Conservation (phyloP, 2,797 vertebrate genomes). For the Phoebastria nigripes region DNA sequence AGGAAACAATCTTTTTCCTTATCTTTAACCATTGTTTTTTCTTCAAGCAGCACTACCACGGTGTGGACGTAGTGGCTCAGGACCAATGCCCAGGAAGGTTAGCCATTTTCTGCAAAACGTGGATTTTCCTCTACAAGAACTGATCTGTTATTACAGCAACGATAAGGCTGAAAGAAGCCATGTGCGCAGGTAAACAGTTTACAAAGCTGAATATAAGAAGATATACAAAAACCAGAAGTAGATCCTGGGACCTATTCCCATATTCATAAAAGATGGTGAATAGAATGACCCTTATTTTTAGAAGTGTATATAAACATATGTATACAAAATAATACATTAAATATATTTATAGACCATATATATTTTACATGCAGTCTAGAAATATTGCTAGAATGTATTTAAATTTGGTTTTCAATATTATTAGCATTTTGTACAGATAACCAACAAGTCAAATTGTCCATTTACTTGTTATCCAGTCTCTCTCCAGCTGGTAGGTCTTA, state of each 20-base stretch:
- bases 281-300: background rate
- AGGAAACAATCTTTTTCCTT: background rate
- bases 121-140: background rate
- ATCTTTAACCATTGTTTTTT: background rate
- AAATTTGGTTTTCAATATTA: background rate
- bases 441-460: background rate
- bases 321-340: background rate
- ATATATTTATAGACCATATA: background rate
- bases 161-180: background rate
- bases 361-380: background rate
- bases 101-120: background rate
- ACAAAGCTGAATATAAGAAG: background rate
- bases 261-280: background rate
- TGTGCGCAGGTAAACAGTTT: accelerated
- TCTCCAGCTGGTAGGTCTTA: background rate
- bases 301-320: accelerated
- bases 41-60: background rate
- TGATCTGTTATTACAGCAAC: background rate
- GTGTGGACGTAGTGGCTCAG: background rate
- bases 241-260: background rate
- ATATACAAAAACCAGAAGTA: background rate
- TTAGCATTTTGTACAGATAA: background rate
- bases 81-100: background rate
- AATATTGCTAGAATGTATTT: background rate
- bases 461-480: background rate